Conservation (phyloP, 1,140 invertebrate genomes). For the Caenorhabditis tropicalis region DNA sequence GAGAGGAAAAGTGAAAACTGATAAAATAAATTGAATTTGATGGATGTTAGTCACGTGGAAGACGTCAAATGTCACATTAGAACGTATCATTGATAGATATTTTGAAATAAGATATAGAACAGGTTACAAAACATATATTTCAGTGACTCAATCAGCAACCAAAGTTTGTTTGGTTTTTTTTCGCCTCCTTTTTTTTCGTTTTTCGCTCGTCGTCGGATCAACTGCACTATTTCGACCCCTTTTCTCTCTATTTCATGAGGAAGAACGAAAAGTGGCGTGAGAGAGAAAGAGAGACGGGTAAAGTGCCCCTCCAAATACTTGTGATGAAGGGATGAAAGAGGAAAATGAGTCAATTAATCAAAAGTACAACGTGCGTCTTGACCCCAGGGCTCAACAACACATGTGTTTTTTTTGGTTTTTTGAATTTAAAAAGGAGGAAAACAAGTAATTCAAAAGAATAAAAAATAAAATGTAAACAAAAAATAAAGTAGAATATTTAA, state of each 20-base stretch:
- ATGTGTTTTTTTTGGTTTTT: conserved; percentile 19
- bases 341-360: conserved; percentile 9
- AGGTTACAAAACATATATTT: conserved; percentile 29
- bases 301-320: neutral
- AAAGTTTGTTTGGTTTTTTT: conserved; percentile 39
- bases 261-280: conserved; percentile 27
- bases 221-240: neutral
- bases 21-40: neutral
- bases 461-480: neutral
- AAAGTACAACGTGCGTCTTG: neutral
- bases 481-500: too few relatives aligned
- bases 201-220: neutral
- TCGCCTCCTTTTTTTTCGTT: neutral
- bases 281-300: neutral
- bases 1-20: neutral
- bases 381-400: neutral
- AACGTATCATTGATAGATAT: neutral
- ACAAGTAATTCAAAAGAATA: too few relatives aligned
- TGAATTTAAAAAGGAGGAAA: neutral
- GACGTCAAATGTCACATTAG: neutral
- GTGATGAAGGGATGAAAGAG: neutral
- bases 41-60: neutral
- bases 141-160: conserved; percentile 8
- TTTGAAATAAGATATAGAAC: neutral
- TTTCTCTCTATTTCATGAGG: neutral